These are phyloP conservation scores for Rhingia campestris DNA, from an alignment of 2,888 invertebrate species.

Conservation along the genomic window DNA sequence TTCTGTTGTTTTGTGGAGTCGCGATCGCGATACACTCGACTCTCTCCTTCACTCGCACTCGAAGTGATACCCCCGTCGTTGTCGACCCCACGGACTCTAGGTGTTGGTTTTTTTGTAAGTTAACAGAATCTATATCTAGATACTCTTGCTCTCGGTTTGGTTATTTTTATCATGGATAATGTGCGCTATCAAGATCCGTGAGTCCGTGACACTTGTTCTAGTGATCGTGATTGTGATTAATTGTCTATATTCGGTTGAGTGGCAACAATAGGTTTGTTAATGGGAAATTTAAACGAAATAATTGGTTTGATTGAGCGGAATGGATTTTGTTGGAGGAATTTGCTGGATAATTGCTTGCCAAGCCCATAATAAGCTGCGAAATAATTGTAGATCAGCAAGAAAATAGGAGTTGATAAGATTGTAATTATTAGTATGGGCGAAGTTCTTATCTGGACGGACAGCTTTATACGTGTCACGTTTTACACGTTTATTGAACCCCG, in stretches of 20 bases:
- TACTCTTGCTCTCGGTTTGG: conserved; percentile 11
- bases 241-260: conserved; percentile 10
- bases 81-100: too few relatives aligned
- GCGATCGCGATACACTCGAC: neutral
- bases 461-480: too few relatives aligned
- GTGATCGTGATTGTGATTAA: conserved; percentile 11
- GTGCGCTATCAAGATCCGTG: conserved; percentile 11
- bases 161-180: conserved; percentile 51
- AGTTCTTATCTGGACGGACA: too few relatives aligned
- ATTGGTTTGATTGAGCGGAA: conserved; percentile 39
- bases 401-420: too few relatives aligned
- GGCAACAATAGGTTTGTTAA: conserved; percentile 11
- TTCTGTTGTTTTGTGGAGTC: too few relatives aligned
- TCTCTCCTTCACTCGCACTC: conserved; percentile 17
- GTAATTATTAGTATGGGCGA: too few relatives aligned
- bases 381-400: too few relatives aligned
- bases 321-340: neutral
- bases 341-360: neutral
- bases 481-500: too few relatives aligned
- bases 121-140: neutral
- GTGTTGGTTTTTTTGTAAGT: too few relatives aligned
- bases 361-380: too few relatives aligned
- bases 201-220: conserved; percentile 16
- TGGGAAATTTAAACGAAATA: conserved; percentile 14
- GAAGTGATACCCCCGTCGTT: neutral